Evolutionary conservation across 1,140 invertebrate species (phyloP).

Genomic region (Hyposmocoma kahamanoa): DNA sequence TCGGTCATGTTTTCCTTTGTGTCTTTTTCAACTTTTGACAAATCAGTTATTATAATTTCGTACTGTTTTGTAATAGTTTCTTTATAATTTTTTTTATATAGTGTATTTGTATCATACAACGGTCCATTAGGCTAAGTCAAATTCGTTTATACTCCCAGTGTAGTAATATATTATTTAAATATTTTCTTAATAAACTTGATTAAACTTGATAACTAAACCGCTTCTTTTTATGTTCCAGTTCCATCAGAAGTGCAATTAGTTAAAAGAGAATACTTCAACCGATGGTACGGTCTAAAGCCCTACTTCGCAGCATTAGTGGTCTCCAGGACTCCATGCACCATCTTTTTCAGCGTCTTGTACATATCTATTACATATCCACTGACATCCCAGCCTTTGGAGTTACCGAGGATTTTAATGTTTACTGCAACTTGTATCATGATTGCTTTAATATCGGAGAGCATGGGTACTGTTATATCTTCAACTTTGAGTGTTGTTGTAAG

Average conservation of each 20-base stretch:
- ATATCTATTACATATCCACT: constrained; percentile 88
- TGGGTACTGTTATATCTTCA: constrained; percentile 82
- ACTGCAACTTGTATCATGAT: constrained; percentile 79
- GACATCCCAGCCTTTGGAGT: constrained; percentile 90
- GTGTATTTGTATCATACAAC: too few relatives aligned
- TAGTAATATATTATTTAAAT: too few relatives aligned
- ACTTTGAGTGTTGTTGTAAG: constrained; percentile 82
- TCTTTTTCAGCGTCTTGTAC: constrained; percentile 85
- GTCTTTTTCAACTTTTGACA: too few relatives aligned
- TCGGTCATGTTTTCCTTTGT: too few relatives aligned
- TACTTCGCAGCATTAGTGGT: constrained; percentile 91
- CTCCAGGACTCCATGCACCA: constrained; percentile 81
- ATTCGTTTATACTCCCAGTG: too few relatives aligned
- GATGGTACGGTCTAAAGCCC: constrained; percentile 93
- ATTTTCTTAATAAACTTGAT: too few relatives aligned
- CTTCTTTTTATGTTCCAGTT: constrained; percentile 80
- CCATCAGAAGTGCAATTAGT: constrained; percentile 90
- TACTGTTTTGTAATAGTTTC: too few relatives aligned
- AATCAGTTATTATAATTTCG: too few relatives aligned
- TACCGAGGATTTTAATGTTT: constrained; percentile 81
- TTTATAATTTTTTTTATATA: too few relatives aligned
- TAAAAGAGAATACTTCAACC: constrained; percentile 93
- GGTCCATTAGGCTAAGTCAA: too few relatives aligned
- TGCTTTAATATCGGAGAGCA: constrained; percentile 83
- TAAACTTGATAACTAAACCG: too few relatives aligned